Base-by-base conservation (phyloP, 1,140 invertebrate genomes). In the Hormaphis cornu region DNA sequence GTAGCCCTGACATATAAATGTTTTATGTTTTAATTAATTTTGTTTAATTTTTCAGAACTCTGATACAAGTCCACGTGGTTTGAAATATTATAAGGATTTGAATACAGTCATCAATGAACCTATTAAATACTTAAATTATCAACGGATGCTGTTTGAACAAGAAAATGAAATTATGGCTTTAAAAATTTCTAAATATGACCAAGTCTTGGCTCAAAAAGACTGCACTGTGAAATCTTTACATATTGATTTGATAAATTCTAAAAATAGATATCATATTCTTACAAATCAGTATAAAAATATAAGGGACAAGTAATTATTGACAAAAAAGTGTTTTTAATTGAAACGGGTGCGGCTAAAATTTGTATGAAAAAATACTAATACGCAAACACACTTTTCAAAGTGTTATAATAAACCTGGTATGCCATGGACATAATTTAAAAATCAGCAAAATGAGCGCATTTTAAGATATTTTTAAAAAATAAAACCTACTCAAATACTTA, bases 161-260 rank as follows among this genome's bases (percentile, higher is more conserved):
- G 20, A 46, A 16, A 66, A 66, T 33, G 3, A 14, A 35, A 35
- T 48, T 1, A 22, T 66, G 26, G 10, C 28, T 16, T 66, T 66
- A 16, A 66, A 66, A 66, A 20, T 66, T 1, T 20, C 26, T 3
- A 44, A 48, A n/a, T 66, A 66, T 66, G 61, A 66, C 33, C 30
- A 66, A 16, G 28, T 12, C 1, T 30, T 66, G 16, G 0, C 2
- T 20, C 44, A 66, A 48, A 66, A 16, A 8, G 61, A 66, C 50
- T 5, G 35, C 7, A 46, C 42, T 7, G 50, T 66, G 30, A 14
- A 46, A 66, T 35, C 61, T 5, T 50, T 46, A 2, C 24, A 66
- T 48, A 33, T 22, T 22, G 28, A 35, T 9, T 50, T 66, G 42
- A 35, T 66, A 12, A 66, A 66, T 22, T 22, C 26, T 66, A 24